Evolutionary conservation across 2,888 invertebrate species (phyloP), one percentile per base, ranked within the genome.

Genomic region (Drosophila pseudotakahashii): DNA sequence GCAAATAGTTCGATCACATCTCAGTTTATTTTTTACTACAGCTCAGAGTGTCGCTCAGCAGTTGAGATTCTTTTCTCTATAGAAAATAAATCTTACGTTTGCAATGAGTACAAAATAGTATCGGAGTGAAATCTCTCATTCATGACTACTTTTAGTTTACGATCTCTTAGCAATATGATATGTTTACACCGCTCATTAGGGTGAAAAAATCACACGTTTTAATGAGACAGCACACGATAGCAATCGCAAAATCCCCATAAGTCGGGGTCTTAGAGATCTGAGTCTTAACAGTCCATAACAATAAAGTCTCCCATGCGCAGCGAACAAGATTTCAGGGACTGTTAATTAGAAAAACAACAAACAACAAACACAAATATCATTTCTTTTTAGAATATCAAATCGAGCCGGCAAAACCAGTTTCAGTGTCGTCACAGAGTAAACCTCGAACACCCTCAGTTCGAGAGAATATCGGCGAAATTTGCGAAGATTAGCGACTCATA

Each of bases 361-460:
- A 64, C 41, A 19, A 39, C 36, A 53, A 52, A 51, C 14, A 36
- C 30, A 41, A 42, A 64, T 47, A 48, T 37, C 23, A 55, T 37
- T 26, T 34, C n/a, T 19, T 41, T 54, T 44, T 37, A 63, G 58
- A 68, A 60, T 51, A 48, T 11, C 4, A 51, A 30, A 54, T 48
- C 41, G 9, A 64, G 14, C 19, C 39, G 48, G 23, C 11, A 2
- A 74, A 74, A 81, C 77, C 76, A 47, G 81, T 82, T 85, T 30
- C 36, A 60, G 79, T 63, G 66, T 71, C 81, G 82, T 86, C 77
- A 86, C 77, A 81, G 66, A 53, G 50, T 37, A n/a, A 68, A 64
- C 62, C 36, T 26, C 14, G 34, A 14, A 16, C 4, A 6, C 11
- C 41, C 32, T 11, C 36, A 9, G 30, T 30, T 63, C 36, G 23